Evolutionary conservation across 2,113 vertebrate genomes (phyloP), one percentile per base, ranked within the genome.

Genomic region (Odontophorus gujanensis): DNA sequence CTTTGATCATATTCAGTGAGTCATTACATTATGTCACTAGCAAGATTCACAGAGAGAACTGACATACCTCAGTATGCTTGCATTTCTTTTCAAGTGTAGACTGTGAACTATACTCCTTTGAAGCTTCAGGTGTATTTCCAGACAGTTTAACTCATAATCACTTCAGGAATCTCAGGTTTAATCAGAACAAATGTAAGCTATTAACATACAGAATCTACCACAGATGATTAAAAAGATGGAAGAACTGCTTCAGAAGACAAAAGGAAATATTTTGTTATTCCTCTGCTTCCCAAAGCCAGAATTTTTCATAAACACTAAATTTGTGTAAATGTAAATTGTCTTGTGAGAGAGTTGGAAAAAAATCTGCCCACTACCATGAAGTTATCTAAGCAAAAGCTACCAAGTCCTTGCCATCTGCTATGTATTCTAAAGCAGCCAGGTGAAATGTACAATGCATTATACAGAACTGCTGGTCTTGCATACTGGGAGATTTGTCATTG

Each of bases 401-500:
- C 47, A 51, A 50, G 6, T 36, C 53, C 38, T 73, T 82, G 65
- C 40, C 11, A 91, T 51, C 34, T 85, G 25, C n/a, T 74, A 25
- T 77, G 58, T 58, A 85, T 40, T 21, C 69, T 30, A 91, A 85
- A 20, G 10, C 36, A 95, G 15, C 71, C 58, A 91, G 45, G 72
- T 86, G 58, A 63, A 93, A 78, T 25, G 24, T 38, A 32, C 30
- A 80, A 61, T 42, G 40, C 26, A 55, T 92, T 96, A 87, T 81
- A 84, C 17, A 20, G 74, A 88, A 82, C 34, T 67, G 53, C 38
- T 68, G 34, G 13, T 8, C 69, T 94, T 5, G 0, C 59, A 63
- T 87, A 50, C 85, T 89, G 87, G 96, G 50, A 93, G 78, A 77
- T 85, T 87, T 81, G 55, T 77, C 72, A 65, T 63, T 94, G 45